Base-by-base conservation (phyloP, 2,888 invertebrate genomes). In the Papilio gigon region DNA sequence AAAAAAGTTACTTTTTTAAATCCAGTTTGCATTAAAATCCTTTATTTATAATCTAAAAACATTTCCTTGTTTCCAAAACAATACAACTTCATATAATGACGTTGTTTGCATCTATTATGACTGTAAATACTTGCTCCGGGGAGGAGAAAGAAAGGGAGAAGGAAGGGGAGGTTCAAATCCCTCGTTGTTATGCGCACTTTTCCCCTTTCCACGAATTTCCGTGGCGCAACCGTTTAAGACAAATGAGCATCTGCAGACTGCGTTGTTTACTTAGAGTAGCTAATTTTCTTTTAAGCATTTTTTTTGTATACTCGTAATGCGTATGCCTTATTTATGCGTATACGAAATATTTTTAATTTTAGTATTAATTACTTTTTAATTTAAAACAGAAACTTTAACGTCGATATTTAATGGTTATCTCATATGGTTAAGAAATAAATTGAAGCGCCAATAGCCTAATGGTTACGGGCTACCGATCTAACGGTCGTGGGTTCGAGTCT, bases 141-240 rank as follows among this genome's bases (percentile, higher is more conserved):
- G 4, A 17, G 9, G 44, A 35, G 33, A 30, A 17, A 20, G 44
- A 22, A 14, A 30, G 44, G 44, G 42, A 6, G 63, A 44, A 9
- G 35, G 17, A 30, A 61, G 44, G 42, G 14, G 63, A 44, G 14
- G 14, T 6, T 8, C 35, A 53, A 35, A 50, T 47, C n/a, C 25
- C 25, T 58, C 25, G 44, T 14, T 53, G 42, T 62, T 42, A 33
- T 25, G 53, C 56, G 20, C 47, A 58, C 22, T 67, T 67, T 62
- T 22, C 61, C 25, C 37, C 61, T 61, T 61, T 53, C 30, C 14
- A 14, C 12, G 53, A 53, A 61, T 37, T 30, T 67, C 35, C 42
- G n/a, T 27, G 35, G 61, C 20, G 25, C 27, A 1, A 44, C 30
- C 30, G 59, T 47, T 59, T 20, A 20, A 8, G 14, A 37, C 17